Conservation (phyloP, 2,113 vertebrate genomes). For the Diphyllodes magnificus region DNA sequence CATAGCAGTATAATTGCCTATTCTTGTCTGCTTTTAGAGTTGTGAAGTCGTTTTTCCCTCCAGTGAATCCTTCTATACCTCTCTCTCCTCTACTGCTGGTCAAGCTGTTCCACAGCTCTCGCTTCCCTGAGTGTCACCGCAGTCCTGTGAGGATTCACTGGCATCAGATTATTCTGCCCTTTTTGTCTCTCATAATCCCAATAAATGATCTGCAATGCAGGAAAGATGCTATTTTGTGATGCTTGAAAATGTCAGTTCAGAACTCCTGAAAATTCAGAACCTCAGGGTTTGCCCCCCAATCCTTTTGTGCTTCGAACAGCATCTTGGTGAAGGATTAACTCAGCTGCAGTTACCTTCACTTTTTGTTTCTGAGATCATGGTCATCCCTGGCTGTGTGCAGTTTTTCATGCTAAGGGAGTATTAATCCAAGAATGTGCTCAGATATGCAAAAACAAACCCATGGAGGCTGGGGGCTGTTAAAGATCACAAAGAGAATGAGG, state of each 20-base stretch:
- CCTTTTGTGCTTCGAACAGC: background rate
- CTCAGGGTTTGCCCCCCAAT: background rate
- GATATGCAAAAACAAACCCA: background rate
- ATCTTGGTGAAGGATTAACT: background rate
- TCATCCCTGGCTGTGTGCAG: background rate
- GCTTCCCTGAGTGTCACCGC: background rate
- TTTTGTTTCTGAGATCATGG: background rate
- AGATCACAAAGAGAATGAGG: background rate
- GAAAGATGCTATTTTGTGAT: background rate
- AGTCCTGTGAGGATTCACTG: background rate
- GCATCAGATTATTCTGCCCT: background rate
- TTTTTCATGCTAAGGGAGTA: background rate
- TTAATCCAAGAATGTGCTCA: background rate
- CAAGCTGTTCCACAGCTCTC: background rate
- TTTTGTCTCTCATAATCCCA: background rate
- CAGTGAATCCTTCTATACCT: background rate
- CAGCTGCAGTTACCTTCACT: background rate
- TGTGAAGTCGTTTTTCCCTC: background rate
- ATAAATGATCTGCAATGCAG: background rate
- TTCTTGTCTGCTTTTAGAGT: background rate
- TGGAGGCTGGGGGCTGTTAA: accelerated
- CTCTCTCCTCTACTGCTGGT: too few species aligned
- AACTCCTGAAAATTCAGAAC: background rate
- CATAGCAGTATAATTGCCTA: background rate
- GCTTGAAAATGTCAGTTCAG: background rate